Evolutionary conservation across 1,140 invertebrate genomes (phyloP), one percentile per base, ranked within the genome.

Genomic region (Orchesella cincta): DNA sequence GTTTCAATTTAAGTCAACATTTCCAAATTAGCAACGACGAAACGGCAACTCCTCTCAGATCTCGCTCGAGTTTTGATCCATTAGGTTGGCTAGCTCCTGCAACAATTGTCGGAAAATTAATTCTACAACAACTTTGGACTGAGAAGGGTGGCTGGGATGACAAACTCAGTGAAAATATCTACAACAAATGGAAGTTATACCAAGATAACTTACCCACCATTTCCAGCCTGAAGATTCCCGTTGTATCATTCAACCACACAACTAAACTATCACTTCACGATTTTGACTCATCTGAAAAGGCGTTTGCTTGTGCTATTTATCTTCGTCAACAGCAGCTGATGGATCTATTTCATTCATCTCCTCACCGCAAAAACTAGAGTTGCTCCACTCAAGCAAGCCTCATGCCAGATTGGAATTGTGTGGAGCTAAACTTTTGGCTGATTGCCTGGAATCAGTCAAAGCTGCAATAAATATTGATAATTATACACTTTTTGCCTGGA

Each of bases 281-380:
- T 12, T 76, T 71, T 34, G 75, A 76, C 29, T 35, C 2, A 5
- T 36, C 29, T 28, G 64, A 76, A 16, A 29, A 20, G 28, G 75
- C 75, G 1, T 76, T 14, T 36, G 39, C 64, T 12, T 62, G 57
- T n/a, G 23, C 18, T 16, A 36, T 76, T 36, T 76, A 76, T n/a
- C n/a, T n/a, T n/a, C 39, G 31, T 62, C 14, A 33, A 29, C 28
- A n/a, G 23, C 18, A 14, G 33, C 12, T 8, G 46, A 23, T 16
- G 36, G 36, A 3, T 2, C 20, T 12, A 51, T 72, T 3, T n/a
- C n/a, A n/a, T n/a, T n/a, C n/a, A 51, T n/a, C 26, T 76, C 1
- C n/a, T 76, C 36, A 64, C 57, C 5, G 2, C 75, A 16, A 62
- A 64, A 46, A 46, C 64, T 29, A 71, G 29, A 36, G 75, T 76